Evolutionary conservation across 2,113 vertebrate genomes (phyloP), one percentile per base, ranked within the genome.

Genomic region (Dolichallabes microphthalmus): DNA sequence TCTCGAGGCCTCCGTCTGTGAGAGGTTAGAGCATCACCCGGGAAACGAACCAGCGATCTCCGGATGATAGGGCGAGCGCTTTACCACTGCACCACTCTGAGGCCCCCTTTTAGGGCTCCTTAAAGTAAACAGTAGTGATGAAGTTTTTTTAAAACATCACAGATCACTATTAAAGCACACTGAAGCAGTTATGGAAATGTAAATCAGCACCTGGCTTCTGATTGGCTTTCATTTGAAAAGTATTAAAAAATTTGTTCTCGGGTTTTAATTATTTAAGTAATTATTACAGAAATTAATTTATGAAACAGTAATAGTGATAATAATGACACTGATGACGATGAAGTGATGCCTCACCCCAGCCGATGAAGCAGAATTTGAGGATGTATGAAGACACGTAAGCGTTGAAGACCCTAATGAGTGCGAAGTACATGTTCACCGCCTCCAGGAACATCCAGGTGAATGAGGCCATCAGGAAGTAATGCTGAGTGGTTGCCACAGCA

Each of bases 401-500:
- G 12, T 97, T 97, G 92, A 99, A 98, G 83, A 98, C 97, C 94
- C 96, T 97, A 86, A 98, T 92, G 2, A 98, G 90, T 25, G 95
- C 94, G 17, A 97, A 94, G 90, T 98, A 98, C 94, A 98, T 96
- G 88, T 97, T 96, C 25, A 97, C 87, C 0, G 96, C 96, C 81
- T 97, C 96, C 82, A 98, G 90, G 19, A 94, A 95, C 97, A 98
- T 98, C 97, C 97, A 98, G 0, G 94, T 96, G 88, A 98, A 97
- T 0, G 98, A 95, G 1, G 94, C 93, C 32, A 98, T 93, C 73
- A 98, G 93, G 91, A 96, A 98, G 87, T 97, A 98, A 86, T 97
- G 97, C 82, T 98, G 92, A 0, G 86, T 73, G 4, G 83, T 82
- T 0, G 96, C 96, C 4, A 92, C 88, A 0, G 91, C 85, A 73